Evolutionary conservation across 1,140 invertebrate genomes (phyloP).

Genomic region (Wiebesia pumilae): DNA sequence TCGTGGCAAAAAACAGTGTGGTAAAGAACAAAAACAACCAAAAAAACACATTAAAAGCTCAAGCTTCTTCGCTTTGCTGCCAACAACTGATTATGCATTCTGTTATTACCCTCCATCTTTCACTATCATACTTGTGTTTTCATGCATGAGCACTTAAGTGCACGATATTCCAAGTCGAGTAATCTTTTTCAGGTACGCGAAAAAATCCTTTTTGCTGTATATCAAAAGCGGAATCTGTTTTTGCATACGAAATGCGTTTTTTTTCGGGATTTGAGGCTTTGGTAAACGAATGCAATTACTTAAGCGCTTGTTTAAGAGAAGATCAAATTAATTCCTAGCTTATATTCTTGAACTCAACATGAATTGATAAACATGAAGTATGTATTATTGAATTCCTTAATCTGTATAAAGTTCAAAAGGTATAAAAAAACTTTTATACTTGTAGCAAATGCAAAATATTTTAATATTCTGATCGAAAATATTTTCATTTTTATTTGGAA

Average conservation of each 20-base stretch:
- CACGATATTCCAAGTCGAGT: not conserved
- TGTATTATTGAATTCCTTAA: not conserved
- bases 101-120: not conserved
- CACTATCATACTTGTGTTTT: not conserved
- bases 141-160: conserved; percentile 35
- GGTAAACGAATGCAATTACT: too few species aligned
- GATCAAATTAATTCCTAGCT: not conserved
- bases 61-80: not conserved
- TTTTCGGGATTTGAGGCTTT: not conserved
- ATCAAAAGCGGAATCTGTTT: conserved; percentile 1
- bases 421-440: not conserved
- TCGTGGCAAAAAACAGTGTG: conserved; percentile 24
- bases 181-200: not conserved
- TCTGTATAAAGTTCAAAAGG: not conserved
- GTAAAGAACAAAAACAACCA: not conserved
- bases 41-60: conserved; percentile 43
- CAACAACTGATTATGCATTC: conserved; percentile 30
- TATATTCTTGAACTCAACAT: not conserved
- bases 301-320: too few species aligned
- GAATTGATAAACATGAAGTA: not conserved
- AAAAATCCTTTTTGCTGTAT: not conserved
- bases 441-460: too few species aligned
- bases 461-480: too few species aligned
- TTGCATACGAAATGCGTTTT: conserved; percentile 19
- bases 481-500: too few species aligned